Base-by-base conservation (phyloP, 2,113 vertebrate genomes). In the Balaenoptera acutorostrata region DNA sequence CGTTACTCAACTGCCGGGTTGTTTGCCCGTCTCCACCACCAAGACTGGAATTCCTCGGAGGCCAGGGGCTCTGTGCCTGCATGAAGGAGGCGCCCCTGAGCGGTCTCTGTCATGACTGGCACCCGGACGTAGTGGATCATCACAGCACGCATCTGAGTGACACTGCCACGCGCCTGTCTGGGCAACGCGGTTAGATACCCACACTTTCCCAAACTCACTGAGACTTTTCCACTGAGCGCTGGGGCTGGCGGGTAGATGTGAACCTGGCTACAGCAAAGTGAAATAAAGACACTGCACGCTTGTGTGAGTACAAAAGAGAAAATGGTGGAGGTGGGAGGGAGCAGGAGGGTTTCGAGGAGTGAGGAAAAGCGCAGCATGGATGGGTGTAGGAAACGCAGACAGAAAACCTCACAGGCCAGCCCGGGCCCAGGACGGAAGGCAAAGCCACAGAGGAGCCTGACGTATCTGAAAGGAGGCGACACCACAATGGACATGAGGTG, bases 341-440 rank as follows among this genome's bases (percentile, higher is more conserved):
- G 13, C 8, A 52, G 71, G 9, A 27, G 14, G 39, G 2, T 27
- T 23, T 17, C 8, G 8, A 31, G 57, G 27, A n/a, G 4, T 7
- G 41, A 52, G 39, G 12, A 14, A 31, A 21, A 2, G 3, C 2
- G 10, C 6, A 5, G 11, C 27, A 14, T 0, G 36, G 36, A 11
- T 31, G 5, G 0, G 8, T 0, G 39, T 1, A 7, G 25, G 33
- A 39, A 31, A 10, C 15, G 1, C 36, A 18, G 36, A 10, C 1
- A 46, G 77, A 33, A 39, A 39, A 25, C 4, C 23, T 33, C 31
- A 3, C 36, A 13, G 0, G 1, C 23, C 12, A 41, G 41, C 39
- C 49, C 1, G 3, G 57, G 2, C 57, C 31, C 18, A 1, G 3
- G 5, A 3, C 2, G 5, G 41, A 5, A 29, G 10, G 10, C 18